Conservation (phyloP, 2,888 invertebrate genomes). For the Diplazon laetatorius region DNA sequence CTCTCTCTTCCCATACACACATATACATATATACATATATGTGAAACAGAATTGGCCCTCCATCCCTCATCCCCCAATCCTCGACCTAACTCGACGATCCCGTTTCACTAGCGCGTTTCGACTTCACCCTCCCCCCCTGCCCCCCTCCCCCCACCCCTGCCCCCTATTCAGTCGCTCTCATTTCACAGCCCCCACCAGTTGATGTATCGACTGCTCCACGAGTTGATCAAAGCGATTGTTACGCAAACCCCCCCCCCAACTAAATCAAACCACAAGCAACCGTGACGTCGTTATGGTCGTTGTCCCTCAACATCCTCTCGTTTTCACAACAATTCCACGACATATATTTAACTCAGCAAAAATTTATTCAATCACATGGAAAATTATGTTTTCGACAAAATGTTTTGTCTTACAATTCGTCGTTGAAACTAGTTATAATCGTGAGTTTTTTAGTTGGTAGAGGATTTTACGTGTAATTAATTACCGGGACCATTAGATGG, state of each 20-base stretch:
- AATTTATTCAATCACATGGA: too few species aligned
- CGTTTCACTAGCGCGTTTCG: constrained; percentile 8
- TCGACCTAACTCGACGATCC: not conserved
- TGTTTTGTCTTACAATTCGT: too few species aligned
- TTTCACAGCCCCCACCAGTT: not conserved
- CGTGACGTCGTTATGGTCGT: constrained; percentile 14
- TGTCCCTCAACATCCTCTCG: constrained; percentile 1
- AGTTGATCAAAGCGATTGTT: constrained; percentile 20
- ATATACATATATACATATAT: too few species aligned
- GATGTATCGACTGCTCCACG: constrained; percentile 17
- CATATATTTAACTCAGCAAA: too few species aligned
- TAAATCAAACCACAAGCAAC: not conserved
- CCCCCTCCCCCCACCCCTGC: too few species aligned
- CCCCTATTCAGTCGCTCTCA: constrained; percentile 11
- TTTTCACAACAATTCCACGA: too few species aligned
- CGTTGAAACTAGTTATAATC: too few species aligned
- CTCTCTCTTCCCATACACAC: not conserved
- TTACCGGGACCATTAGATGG: too few species aligned
- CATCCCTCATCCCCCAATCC: not conserved
- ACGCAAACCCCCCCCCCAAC: constrained; percentile 13
- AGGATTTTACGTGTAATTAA: too few species aligned
- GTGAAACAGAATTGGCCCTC: not conserved
- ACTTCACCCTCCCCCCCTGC: not conserved
- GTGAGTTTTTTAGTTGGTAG: too few species aligned
- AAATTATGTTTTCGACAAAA: too few species aligned